phyloP scores from a whole-genome alignment of 1,140 invertebrate species.

The Leptestheria dahalacensis region DNA sequence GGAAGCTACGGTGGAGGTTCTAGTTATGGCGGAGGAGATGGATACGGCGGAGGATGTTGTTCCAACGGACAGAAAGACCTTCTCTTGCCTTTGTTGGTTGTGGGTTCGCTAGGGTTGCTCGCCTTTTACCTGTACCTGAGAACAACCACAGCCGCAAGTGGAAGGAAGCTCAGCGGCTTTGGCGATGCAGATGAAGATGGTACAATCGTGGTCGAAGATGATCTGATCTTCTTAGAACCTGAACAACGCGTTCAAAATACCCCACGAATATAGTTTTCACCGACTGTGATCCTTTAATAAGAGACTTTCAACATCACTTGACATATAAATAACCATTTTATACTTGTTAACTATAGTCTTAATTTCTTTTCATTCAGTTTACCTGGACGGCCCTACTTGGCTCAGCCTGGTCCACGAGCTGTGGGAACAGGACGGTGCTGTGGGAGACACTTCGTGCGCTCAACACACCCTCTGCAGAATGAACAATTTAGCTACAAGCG shows the following conservation, averaged over 20 bases:
- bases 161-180: neutral
- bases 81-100: conserved; percentile 2
- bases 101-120: conserved; percentile 9
- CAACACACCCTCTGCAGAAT: conserved; percentile 16
- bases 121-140: conserved; percentile 13
- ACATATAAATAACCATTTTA: neutral
- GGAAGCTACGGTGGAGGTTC: neutral
- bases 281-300: neutral
- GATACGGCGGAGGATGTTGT: neutral
- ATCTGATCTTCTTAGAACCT: neutral
- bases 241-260: neutral
- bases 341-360: neutral
- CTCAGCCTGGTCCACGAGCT: conserved; percentile 14
- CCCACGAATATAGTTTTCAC: no score
- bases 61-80: conserved; percentile 4
- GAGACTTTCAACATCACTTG: no score
- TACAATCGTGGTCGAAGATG: neutral
- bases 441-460: conserved; percentile 7
- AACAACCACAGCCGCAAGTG: conserved; percentile 12
- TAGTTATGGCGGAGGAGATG: conserved; percentile 3
- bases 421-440: conserved; percentile 13
- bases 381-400: conserved; percentile 13
- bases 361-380: conserved; percentile 5
- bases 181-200: conserved; percentile 6
- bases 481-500: conserved; percentile 7